These are phyloP conservation scores for Spinibarbus caldwelli DNA, from an alignment of 2,797 vertebrate species.

Conservation along the genomic window DNA sequence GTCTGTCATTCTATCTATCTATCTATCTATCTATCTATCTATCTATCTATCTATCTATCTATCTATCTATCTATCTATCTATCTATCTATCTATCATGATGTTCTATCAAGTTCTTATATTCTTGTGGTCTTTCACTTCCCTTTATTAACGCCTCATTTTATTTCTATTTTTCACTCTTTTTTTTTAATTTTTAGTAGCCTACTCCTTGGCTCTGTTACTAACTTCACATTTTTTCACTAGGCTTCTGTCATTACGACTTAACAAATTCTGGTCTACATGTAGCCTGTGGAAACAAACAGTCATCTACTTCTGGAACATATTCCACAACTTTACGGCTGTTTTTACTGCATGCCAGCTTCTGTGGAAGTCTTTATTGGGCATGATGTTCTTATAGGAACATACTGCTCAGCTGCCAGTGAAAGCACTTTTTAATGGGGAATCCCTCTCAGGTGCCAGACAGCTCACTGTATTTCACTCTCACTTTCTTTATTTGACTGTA, in stretches of 20 bases:
- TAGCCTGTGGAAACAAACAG: slow-evolving; percentile 66
- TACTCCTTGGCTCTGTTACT: no score
- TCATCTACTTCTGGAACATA: slow-evolving; percentile 68
- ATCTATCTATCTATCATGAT: not conserved
- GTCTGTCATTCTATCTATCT: fast-evolving
- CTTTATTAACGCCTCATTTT: not conserved
- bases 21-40: fast-evolving
- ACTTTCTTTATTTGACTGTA: not conserved
- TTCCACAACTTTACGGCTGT: slow-evolving; percentile 68
- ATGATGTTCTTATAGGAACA: slow-evolving; percentile 79
- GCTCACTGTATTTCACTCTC: not conserved
- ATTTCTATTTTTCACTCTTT: no score
- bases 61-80: fast-evolving
- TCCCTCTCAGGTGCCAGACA: slow-evolving; percentile 18
- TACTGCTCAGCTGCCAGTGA: slow-evolving; percentile 78
- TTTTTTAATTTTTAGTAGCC: not conserved
- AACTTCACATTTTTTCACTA: not conserved
- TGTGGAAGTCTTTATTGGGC: slow-evolving; percentile 78
- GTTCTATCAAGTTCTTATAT: not conserved
- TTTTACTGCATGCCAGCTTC: slow-evolving; percentile 73
- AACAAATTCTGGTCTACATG: slow-evolving; percentile 61
- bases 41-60: fast-evolving
- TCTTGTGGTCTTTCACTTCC: not conserved
- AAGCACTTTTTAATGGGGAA: slow-evolving; percentile 71
- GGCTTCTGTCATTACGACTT: slow-evolving; percentile 1